These are phyloP conservation scores for Ptychochromis oligacanthus DNA, from an alignment of 2,113 vertebrate species.

Conservation along the genomic window DNA sequence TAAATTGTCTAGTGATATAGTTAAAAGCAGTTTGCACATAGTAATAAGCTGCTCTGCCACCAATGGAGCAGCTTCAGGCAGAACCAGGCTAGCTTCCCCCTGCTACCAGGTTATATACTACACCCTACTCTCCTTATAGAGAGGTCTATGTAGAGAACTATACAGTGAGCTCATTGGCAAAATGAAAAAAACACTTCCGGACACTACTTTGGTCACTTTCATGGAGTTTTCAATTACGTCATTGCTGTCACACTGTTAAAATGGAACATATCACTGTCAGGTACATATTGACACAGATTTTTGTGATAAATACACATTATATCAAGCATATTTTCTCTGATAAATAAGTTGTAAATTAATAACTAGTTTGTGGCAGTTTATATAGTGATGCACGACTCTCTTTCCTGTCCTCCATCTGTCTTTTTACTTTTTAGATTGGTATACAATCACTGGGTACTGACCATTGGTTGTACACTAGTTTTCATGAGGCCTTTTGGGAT, in stretches of 20 bases:
- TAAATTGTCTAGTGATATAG: background rate
- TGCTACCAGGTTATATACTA: background rate
- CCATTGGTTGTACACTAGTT: background rate
- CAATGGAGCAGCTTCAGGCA: background rate
- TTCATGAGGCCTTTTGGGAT: background rate
- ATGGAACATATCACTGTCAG: too few relatives aligned
- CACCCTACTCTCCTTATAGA: background rate
- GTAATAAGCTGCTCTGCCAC: background rate
- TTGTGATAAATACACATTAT: too few relatives aligned
- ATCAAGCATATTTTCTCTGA: background rate
- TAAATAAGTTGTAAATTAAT: background rate
- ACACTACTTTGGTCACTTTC: too few relatives aligned
- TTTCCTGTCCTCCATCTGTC: background rate
- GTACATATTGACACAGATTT: too few relatives aligned
- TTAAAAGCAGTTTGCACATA: background rate
- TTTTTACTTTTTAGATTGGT: background rate
- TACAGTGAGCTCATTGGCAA: background rate
- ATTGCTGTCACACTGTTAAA: too few relatives aligned
- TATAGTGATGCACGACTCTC: background rate
- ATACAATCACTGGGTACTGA: background rate
- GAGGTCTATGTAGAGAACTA: background rate
- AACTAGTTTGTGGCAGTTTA: background rate
- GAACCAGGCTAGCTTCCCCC: background rate
- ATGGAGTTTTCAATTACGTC: too few relatives aligned
- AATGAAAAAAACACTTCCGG: too few relatives aligned